A percentile compares a stretch with the other conserved stretches of the same genome.
Evolutionary conservation across 1,140 invertebrate species (phyloP).

Genomic region (Procambarus clarkii): DNA sequence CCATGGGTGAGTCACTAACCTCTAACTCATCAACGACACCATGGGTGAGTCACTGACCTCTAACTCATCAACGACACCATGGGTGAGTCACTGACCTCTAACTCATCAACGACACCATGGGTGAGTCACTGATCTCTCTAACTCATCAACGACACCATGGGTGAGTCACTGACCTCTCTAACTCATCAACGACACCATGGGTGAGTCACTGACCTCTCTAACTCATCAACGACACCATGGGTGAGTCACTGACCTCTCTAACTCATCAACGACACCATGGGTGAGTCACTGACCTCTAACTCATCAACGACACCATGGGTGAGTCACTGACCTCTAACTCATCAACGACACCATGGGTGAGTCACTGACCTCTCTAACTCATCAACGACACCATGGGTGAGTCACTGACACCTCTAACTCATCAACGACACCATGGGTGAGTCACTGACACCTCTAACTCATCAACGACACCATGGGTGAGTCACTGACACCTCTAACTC

Average conservation of each 20-base stretch:
- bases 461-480: slow-evolving; percentile 90
- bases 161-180: no score
- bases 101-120: slow-evolving; percentile 91
- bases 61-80: slow-evolving; percentile 92
- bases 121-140: slow-evolving; percentile 74
- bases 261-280: no score
- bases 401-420: slow-evolving; percentile 79
- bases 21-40: no score
- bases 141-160: no score
- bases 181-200: slow-evolving; percentile 91
- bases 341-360: slow-evolving; percentile 90
- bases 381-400: slow-evolving; percentile 90
- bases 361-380: slow-evolving; percentile 78
- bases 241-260: slow-evolving; percentile 74
- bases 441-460: slow-evolving; percentile 78
- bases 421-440: slow-evolving; percentile 90
- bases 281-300: no score
- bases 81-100: slow-evolving; percentile 79
- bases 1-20: slow-evolving; percentile 80
- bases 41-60: no score
- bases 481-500: slow-evolving; percentile 79
- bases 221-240: slow-evolving; percentile 91
- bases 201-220: slow-evolving; percentile 77
- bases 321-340: slow-evolving; percentile 78
- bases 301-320: slow-evolving; percentile 92